Base-by-base conservation (phyloP, 2,113 vertebrate genomes). In the Phaethon lepturus region DNA sequence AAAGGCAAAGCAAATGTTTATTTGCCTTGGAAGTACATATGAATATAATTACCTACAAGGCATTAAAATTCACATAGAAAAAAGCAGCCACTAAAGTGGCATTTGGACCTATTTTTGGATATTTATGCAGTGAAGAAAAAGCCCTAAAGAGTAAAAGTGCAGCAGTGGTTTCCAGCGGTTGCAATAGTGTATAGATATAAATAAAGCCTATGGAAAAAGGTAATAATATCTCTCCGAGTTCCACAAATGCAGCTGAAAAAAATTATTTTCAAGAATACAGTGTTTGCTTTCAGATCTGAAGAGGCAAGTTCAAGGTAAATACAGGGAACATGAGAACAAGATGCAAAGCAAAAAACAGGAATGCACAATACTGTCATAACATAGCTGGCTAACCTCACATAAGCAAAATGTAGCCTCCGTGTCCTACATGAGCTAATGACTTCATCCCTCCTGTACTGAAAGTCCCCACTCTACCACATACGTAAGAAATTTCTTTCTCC, bases 111-210 rank as follows among this genome's bases (percentile, higher is more conserved):
- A 75, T 85, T 91, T 92, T 75, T 20, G 44, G 56, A 67, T 84
- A 86, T 64, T 90, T 60, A 33, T 44, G 73, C 59, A 84, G 60
- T 31, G 23, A 89, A 77, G 47, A 91, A 73, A 77, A 94, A 90
- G n/a, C 62, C 44, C 33, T 68, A 55, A 91, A 84, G 68, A 84
- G 78, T 75, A 78, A 3, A 90, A 67, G 12, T n/a, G 35, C 68
- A 75, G 81, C 62, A 93, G 81, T 55, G 67, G 71, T 88, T 95
- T 88, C 81, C 76, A 91, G 45, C 64, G 10, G 20, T 79, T 96
- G 71, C 66, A 82, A 38, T 10, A 59, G 4, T 9, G 12, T 33
- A n/a, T 0, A 3, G 17, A 74, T 28, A 71, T 47, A 93, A 90
- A 68, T 55, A 82, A 95, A 86, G 24, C 4, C 53, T 58, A 9